Conservation (phyloP, 1,140 invertebrate genomes). For the Plectrocnemia conspersa region DNA sequence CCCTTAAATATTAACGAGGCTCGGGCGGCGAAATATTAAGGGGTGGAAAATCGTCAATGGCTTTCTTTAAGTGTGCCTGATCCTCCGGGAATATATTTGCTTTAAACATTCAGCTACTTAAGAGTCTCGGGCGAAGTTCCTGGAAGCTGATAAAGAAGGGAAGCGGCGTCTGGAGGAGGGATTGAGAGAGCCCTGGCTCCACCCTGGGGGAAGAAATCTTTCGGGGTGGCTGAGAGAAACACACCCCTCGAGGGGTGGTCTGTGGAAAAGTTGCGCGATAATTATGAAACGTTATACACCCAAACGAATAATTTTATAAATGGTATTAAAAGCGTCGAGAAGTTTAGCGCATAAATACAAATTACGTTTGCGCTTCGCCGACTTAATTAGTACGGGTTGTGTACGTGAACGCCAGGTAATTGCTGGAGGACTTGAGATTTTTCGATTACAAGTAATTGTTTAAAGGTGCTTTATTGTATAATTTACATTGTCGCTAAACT, state of each 20-base stretch:
- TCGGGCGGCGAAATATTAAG: background rate
- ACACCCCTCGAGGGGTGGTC: slow-evolving; percentile 6
- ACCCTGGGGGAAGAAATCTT: background rate
- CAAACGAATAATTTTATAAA: too few species aligned
- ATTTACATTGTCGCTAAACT: too few species aligned
- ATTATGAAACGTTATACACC: too few species aligned
- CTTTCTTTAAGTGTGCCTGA: slow-evolving; percentile 22
- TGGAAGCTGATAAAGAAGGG: slow-evolving; percentile 5
- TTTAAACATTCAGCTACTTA: slow-evolving; percentile 20
- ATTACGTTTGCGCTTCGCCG: too few species aligned
- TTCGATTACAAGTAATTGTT: too few species aligned
- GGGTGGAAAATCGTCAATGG: slow-evolving; percentile 14
- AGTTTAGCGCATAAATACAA: too few species aligned
- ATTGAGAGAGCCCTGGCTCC: background rate
- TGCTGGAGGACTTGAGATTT: too few species aligned
- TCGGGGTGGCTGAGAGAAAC: background rate
- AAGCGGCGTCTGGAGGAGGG: background rate
- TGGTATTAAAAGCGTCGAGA: too few species aligned
- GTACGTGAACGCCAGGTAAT: too few species aligned
- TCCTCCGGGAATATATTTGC: slow-evolving; percentile 14
- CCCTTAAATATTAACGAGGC: slow-evolving; percentile 16
- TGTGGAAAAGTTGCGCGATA: too few species aligned
- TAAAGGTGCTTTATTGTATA: too few species aligned
- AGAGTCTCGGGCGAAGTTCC: background rate
- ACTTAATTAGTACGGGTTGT: too few species aligned